Base-by-base conservation (phyloP, 2,888 invertebrate genomes). In the Dynastes grantii region DNA sequence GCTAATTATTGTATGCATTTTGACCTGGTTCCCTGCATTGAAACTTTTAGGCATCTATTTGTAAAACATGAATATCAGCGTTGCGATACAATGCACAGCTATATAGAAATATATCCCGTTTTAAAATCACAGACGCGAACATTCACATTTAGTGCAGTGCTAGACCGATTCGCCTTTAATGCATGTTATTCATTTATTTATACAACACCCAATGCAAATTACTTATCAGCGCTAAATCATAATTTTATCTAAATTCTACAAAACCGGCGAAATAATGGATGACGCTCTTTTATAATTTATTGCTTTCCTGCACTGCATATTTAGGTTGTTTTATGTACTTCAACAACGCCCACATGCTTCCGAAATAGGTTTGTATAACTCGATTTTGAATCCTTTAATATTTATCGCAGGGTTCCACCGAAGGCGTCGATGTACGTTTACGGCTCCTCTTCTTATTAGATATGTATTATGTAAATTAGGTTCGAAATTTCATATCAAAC, bases 321-420 rank as follows among this genome's bases (percentile, higher is more conserved):
- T 1, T 6, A 27, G n/a, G 55, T 58, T 58, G 55, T 58, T 58
- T 55, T 22, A 58, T 37, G 32, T 58, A 58, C 22, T 58, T 9
- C 27, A n/a, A 58, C 55, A 58, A 22, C 55, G 16, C 55, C 55
- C 8, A 8, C 8, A 6, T 3, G 27, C 55, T 58, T 22, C n/a
- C 27, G 27, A 58, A 58, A 58, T 9, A 9, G 8, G 55, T 58
- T 58, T 22, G 27, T 16, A 9, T 58, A 22, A 58, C 22, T 58
- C 22, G 55, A 58, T 22, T 58, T 58, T 58, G 22, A 58, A 58
- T 45, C 45, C 45, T 45, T 45, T 45, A 45, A 45, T 45, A 45
- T 45, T 45, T 45, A 45, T 45, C 8, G 11, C 45, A 11, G 8
- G 45, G 9, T 45, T 45, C 2, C 45, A 45, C 45, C 9, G 45